Evolutionary conservation across 1,140 invertebrate species (phyloP).

Genomic region (Metopolophium dirhodum): DNA sequence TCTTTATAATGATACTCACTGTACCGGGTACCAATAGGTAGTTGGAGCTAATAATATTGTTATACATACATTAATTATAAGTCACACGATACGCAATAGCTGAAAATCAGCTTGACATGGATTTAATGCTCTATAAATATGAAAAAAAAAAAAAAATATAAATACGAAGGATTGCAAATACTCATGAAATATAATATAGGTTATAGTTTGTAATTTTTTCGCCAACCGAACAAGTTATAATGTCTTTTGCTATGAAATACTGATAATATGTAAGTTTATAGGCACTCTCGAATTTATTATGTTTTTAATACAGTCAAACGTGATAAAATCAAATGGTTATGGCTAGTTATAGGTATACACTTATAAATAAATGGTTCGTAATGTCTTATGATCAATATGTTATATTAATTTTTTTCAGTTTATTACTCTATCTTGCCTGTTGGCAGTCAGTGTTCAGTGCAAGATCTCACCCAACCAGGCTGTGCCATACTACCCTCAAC

Average conservation of each 20-base stretch:
- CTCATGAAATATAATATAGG: not conserved
- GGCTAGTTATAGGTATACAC: not conserved
- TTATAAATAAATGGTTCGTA: too few species aligned
- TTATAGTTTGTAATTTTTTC: not conserved
- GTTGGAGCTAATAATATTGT: not conserved
- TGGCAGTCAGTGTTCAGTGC: not conserved
- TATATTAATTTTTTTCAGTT: constrained; percentile 22
- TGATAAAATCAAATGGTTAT: not conserved
- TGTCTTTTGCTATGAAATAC: not conserved
- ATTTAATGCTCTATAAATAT: not conserved
- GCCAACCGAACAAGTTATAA: not conserved
- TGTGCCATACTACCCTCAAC: constrained; percentile 46
- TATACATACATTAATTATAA: not conserved
- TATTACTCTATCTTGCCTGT: constrained; percentile 7
- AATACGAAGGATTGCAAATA: not conserved
- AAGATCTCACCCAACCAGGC: not conserved
- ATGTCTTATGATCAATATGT: not conserved
- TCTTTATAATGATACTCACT: not conserved
- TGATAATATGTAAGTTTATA: too few species aligned
- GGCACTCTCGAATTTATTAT: not conserved
- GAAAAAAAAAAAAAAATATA: too few species aligned
- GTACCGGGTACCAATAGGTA: not conserved
- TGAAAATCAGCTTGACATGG: not conserved
- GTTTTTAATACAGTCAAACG: not conserved
- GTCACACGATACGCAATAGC: not conserved